Evolutionary conservation across 2,888 invertebrate species (phyloP), one percentile per base, ranked within the genome.

Genomic region (Strigamia crassipes): DNA sequence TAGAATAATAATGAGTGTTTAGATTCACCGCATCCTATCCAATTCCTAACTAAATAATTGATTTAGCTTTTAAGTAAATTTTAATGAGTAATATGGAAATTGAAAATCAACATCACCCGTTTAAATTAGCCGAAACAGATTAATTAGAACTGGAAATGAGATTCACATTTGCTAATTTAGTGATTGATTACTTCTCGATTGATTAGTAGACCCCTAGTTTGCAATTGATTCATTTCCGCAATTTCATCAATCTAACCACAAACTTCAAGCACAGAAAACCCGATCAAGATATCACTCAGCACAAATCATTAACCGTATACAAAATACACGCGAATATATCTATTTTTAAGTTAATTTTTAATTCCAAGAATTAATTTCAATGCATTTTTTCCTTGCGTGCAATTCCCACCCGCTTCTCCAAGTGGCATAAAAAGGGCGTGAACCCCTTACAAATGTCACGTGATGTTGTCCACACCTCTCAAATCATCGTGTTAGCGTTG

Each of bases 371-470:
- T 56, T 56, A 56, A 56, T 56, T 56, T 56, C 3, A 56, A 56
- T 18, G n/a, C 18, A 56, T 56, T 56, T 56, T 56, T 56, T 56
- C 56, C n/a, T 56, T 18, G 18, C 56, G 18, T 18, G 56, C 56
- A 56, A 56, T 56, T 56, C 56, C 18, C 56, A 56, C 56, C 56
- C 1, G 56, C 18, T 56, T 18, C 56, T 56, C 56, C n/a, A 56
- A 56, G 56, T 56, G 56, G 56, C 56, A 56, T 56, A 56, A 56
- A 56, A 56, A 56, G 56, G 56, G 56, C 56, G 56, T 56, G 56
- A 56, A 56, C 56, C 56, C 56, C 56, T 56, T 18, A 56, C 18
- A 56, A 56, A 56, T 18, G 56, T 56, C 56, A 56, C 56, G 56
- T 56, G 56, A 56, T 56, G 56, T 56, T 56, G 56, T 56, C 56